A percentile compares a stretch with the other conserved stretches of the same genome.
Conservation (phyloP, 2,888 invertebrate genomes). For the Lypha dubia region DNA sequence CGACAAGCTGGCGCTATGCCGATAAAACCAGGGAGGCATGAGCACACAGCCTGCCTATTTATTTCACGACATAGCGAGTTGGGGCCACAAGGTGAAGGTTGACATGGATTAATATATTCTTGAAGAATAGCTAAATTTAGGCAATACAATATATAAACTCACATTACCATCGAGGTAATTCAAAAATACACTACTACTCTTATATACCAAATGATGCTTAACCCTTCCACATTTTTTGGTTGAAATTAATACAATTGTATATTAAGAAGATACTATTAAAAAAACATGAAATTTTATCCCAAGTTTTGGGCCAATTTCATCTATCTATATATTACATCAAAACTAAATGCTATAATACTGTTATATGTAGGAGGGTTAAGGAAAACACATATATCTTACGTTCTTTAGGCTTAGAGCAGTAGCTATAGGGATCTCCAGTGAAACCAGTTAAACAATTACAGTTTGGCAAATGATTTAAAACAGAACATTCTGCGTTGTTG, state of each 20-base stretch:
- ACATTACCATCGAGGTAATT: slow-evolving; percentile 74
- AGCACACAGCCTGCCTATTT: slow-evolving; percentile 88
- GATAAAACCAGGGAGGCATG: slow-evolving; percentile 88
- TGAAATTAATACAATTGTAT: too few species aligned
- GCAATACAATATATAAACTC: slow-evolving; percentile 84
- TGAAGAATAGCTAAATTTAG: slow-evolving; percentile 82
- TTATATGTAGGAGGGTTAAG: too few species aligned
- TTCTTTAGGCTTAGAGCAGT: slow-evolving; percentile 83
- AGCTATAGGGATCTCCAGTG: slow-evolving; percentile 86
- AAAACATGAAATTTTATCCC: too few species aligned
- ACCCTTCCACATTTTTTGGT: too few species aligned
- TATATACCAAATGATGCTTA: background rate
- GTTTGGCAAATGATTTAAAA: slow-evolving; percentile 88
- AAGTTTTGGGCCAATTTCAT: too few species aligned
- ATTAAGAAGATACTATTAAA: too few species aligned
- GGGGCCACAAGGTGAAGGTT: slow-evolving; percentile 89
- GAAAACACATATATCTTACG: slow-evolving; percentile 77
- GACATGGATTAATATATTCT: slow-evolving; percentile 83
- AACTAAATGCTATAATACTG: too few species aligned
- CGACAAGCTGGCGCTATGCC: slow-evolving; percentile 89
- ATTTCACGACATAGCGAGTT: slow-evolving; percentile 89
- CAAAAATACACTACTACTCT: slow-evolving; percentile 65
- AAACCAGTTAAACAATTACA: slow-evolving; percentile 87
- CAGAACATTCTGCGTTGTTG: slow-evolving; percentile 88
- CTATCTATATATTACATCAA: too few species aligned